Evolutionary conservation across 2,797 vertebrate genomes (phyloP).

Genomic region (Corythornis leucogaster): DNA sequence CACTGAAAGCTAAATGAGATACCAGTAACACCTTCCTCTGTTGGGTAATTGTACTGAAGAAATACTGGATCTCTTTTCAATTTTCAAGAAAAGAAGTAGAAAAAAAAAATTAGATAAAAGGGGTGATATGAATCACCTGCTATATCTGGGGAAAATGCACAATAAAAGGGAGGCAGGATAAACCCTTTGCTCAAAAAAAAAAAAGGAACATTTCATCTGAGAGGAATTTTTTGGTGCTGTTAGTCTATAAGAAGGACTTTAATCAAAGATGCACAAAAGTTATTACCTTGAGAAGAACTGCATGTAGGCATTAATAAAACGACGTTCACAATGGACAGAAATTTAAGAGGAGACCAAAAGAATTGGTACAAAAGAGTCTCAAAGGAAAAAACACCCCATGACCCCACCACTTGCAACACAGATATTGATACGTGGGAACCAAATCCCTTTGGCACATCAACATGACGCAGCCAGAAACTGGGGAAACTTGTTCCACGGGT

Average conservation of each 20-base stretch:
- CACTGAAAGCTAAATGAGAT: background rate
- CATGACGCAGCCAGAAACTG: background rate
- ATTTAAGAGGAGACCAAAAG: background rate
- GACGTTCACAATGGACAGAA: background rate
- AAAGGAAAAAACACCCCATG: background rate
- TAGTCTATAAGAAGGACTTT: background rate
- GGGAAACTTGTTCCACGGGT: conserved; percentile 28
- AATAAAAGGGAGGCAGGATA: background rate
- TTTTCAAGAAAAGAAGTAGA: background rate
- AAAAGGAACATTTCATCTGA: background rate
- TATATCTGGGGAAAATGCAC: background rate
- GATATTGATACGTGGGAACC: conserved; percentile 23
- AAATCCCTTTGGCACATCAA: conserved; percentile 20
- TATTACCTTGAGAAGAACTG: background rate
- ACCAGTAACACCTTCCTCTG: background rate
- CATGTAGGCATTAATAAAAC: background rate
- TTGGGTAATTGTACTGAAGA: conserved; percentile 27
- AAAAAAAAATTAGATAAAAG: background rate
- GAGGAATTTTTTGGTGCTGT: background rate
- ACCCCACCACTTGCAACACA: background rate
- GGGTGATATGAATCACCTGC: background rate
- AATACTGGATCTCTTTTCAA: background rate
- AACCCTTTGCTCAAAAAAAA: background rate
- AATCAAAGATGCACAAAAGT: background rate
- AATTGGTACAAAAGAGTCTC: background rate